Evolutionary conservation across 2,113 vertebrate genomes (phyloP).

Genomic region (Gavialis gangeticus): DNA sequence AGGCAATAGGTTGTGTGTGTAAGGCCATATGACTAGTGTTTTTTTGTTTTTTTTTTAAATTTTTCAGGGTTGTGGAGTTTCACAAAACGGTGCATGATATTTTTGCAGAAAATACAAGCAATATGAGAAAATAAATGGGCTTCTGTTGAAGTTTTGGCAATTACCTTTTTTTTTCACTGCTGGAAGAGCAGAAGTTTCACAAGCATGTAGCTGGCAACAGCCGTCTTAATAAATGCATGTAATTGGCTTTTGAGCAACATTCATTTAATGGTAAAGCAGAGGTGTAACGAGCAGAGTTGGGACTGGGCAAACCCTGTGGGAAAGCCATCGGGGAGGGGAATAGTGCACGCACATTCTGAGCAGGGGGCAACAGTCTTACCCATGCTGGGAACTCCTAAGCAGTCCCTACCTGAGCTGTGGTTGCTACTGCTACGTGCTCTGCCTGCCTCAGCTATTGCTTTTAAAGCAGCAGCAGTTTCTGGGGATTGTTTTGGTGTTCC

Average conservation of each 20-base stretch:
- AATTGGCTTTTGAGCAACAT: not conserved
- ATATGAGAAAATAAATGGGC: not conserved
- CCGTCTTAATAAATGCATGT: not conserved
- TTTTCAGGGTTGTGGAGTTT: constrained; percentile 1
- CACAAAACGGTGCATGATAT: constrained; percentile 31
- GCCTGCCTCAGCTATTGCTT: no score
- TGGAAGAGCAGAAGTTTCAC: not conserved
- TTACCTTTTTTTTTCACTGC: not conserved
- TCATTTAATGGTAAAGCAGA: not conserved
- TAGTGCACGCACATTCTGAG: no score
- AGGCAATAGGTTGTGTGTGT: constrained; percentile 39
- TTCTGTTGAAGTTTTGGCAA: not conserved
- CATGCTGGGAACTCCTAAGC: no score
- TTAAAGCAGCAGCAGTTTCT: no score
- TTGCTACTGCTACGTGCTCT: no score
- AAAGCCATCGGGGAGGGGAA: no score
- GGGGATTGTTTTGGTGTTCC: no score
- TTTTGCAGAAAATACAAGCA: constrained; percentile 12
- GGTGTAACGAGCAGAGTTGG: no score
- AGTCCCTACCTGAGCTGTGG: no score
- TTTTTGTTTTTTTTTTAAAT: not conserved
- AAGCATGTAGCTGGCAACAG: not conserved
- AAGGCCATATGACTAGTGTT: not conserved
- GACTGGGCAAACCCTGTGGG: no score
- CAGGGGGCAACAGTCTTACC: no score